Evolutionary conservation across 2,797 vertebrate species (phyloP), one percentile per base, ranked within the genome.

Genomic region (Lepidocolaptes lacrymiger): DNA sequence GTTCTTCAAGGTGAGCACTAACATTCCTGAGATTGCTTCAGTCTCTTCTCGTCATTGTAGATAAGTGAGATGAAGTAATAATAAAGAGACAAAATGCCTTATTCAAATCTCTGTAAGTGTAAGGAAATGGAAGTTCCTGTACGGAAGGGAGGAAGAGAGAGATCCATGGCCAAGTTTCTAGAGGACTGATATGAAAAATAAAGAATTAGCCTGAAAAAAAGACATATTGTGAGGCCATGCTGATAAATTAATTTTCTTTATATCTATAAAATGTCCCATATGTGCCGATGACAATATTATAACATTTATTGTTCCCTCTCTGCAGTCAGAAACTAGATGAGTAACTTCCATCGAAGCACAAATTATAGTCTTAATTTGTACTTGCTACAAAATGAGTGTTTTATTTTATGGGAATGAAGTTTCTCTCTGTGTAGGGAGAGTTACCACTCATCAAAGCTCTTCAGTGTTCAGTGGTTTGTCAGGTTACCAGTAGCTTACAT

Each of bases 1-100:
- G 91, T 95, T 97, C 69, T 95, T 95, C 93, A 91, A 55, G 89
- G 52, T 92, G 85, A 93, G 93, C 76, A 61, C 73, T 81, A 59
- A 44, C 91, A 95, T 86, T 94, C 91, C 90, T 76, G 76, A 75
- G 93, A 79, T 84, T 90, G 93, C 93, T 90, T 93, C 88, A 95
- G 88, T 72, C 85, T 76, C 62, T 91, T 91, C 83, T 88, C 62
- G 2, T 88, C 66, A 10, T 16, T 91, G 84, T 23, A 95, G 86
- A 32, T 94, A 93, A 88, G 56, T 2, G 18, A 95, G 82, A 79
- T 90, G 74, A 86, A 90, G 88, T 95, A 95, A 96, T 90, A 90
- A 73, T 46, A 89, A 85, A 89, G 59, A 93, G 51, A 74, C 52
- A 86, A 91, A 94, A 88, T 59, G 48, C 19, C 23, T 59, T 66